Base-by-base conservation (phyloP, 2,888 invertebrate genomes). In the Hirtodrosophila trivittata region DNA sequence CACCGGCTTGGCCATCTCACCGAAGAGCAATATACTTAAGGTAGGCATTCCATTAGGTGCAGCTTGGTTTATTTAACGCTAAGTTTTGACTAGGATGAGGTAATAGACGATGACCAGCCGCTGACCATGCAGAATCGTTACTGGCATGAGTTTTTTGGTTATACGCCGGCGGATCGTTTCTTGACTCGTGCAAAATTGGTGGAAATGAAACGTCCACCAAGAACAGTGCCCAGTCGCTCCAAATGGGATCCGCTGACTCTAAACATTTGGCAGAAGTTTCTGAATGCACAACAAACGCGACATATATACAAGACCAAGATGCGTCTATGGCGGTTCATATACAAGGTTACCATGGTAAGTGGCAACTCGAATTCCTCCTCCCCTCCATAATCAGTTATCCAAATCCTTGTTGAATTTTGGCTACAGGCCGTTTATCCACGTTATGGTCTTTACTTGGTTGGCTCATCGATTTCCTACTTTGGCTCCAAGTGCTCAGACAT, bases 401-500 rank as follows among this genome's bases (percentile, higher is more conserved):
- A n/a, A n/a, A n/a, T n/a, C n/a, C n/a, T n/a, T n/a, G n/a, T n/a
- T n/a, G n/a, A n/a, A n/a, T n/a, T n/a, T n/a, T 9, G 7, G 0
- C 3, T 30, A 4, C 49, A 91, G 89, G 86, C 88, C 41, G 69
- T 84, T 3, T 89, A 88, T 74, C 94, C 94, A 10, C 94, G 94
- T 47, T 96, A 95, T 92, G 95, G 96, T 6, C 92, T 99, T 47
- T 98, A 97, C 92, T 94, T 99, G 89, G 98, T 99, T 67, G 99
- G 99, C 0, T 99, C 99, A 0, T 98, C 99, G 3, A 95, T 98
- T 94, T 98, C 97, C 56, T 98, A 98, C 25, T 98, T 99, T 92
- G 98, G 97, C 32, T 94, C 95, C 71, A 95, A 96, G 89, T 93
- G 93, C 72, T 98, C 98, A 70, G 99, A 99, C 92, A 95, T 99